Base-by-base conservation (phyloP, 2,797 vertebrate species). In the Enteromius afrohamiltoni region DNA sequence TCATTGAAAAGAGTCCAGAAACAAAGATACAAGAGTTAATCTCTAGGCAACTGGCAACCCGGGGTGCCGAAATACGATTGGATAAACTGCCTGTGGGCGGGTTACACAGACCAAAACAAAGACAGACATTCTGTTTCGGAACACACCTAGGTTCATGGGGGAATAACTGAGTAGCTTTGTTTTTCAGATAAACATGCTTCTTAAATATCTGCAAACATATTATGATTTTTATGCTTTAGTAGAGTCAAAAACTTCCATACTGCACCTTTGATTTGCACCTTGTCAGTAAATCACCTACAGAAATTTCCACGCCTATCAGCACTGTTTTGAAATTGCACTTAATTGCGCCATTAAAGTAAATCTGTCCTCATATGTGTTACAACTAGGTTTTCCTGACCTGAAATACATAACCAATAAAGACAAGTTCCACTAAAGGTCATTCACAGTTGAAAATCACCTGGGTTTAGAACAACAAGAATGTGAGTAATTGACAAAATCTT, bases 401-500 rank as follows among this genome's bases (percentile, higher is more conserved):
- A 73, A 49, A 49, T 31, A 6, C 16, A 11, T 45, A 45, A 45
- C 0, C 42, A 49, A 29, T 71, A 29, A 8, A 49, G 23, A 29
- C 3, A 29, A 29, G 29, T 49, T 71, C 4, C 17, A 11, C 19
- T 71, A 10, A 49, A 29, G 3, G 45, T 31, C 4, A 13, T 73
- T 21, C 26, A 71, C 23, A 29, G 69, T 47, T 29, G 4, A 71
- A 71, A 29, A 19, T 71, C 49, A n/a, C 49, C 40, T 19, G n/a
- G 37, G 53, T 77, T 77, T 5, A 5, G 23, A 45, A 42, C 2
- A 62, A 77, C n/a, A 62, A 29, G 16, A 64, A 40, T 19, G 58
- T 47, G n/a, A 47, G 26, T 64, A 64, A 77, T 64, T 34, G 17
- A 51, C 29, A 16, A 19, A 79, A 70, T 70, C 49, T 70, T 70